Evolutionary conservation across 2,113 vertebrate genomes (phyloP).

Genomic region (Corvus cornix): DNA sequence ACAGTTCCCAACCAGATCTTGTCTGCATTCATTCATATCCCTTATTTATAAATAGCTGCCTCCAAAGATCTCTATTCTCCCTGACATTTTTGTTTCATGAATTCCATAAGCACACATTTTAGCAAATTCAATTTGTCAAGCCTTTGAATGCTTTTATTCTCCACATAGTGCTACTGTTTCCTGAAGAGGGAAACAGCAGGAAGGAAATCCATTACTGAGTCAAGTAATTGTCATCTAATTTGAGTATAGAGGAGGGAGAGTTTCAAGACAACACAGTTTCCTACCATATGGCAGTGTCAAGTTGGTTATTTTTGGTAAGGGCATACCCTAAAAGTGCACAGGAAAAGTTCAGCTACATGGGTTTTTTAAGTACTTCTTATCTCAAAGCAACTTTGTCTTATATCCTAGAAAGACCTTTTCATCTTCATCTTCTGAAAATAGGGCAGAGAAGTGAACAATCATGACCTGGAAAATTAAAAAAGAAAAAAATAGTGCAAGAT

Average conservation of each 20-base stretch:
- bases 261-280: background rate
- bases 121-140: background rate
- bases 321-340: background rate
- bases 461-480: conserved; percentile 3
- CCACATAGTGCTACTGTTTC: background rate
- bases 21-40: background rate
- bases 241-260: background rate
- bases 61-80: background rate
- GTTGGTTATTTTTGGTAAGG: background rate
- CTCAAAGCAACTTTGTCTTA: background rate
- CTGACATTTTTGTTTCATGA: background rate
- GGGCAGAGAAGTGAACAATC: background rate
- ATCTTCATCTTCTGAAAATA: conserved; percentile 1
- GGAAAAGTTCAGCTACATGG: background rate
- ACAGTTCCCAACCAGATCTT: background rate
- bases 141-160: background rate
- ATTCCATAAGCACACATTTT: background rate
- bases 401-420: background rate
- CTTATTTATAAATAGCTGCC: background rate
- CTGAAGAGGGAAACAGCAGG: background rate
- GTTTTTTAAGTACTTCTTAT: background rate
- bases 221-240: background rate
- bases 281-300: conserved; percentile 33
- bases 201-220: conserved; percentile 2
- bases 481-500: background rate